phyloP scores from a whole-genome alignment of 2,888 invertebrate genomes.

The Drosophila cracens region DNA sequence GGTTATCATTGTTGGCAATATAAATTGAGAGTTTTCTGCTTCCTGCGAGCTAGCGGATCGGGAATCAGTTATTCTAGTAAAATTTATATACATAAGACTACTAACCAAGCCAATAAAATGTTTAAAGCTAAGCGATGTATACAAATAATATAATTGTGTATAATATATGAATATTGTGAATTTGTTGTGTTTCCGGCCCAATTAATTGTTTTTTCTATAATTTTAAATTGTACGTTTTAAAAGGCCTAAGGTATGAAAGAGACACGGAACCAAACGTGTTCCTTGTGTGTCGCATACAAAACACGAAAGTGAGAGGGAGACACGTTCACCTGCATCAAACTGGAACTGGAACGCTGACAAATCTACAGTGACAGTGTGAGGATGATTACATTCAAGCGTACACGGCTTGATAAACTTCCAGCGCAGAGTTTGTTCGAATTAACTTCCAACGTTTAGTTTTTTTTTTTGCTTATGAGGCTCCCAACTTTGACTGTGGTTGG shows the following conservation, averaged over 20 bases:
- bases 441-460: neutral
- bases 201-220: neutral
- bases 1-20: neutral
- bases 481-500: neutral
- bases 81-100: constrained; percentile 34
- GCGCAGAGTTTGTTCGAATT: neutral
- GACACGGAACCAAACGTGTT: constrained; percentile 8
- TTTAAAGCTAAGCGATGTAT: constrained; percentile 41
- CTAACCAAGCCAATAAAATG: constrained; percentile 20
- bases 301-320: constrained; percentile 18
- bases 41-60: neutral
- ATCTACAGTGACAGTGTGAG: neutral
- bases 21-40: neutral
- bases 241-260: constrained; percentile 67
- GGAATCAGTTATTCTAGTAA: neutral
- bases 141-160: constrained; percentile 24
- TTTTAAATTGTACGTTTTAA: constrained; percentile 45
- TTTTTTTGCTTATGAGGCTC: neutral
- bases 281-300: neutral
- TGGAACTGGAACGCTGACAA: constrained; percentile 9
- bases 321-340: neutral
- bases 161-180: constrained; percentile 24
- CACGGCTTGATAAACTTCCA: neutral
- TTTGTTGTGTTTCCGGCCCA: neutral
- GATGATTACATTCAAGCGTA: neutral